Evolutionary conservation across 2,113 vertebrate genomes (phyloP), one percentile per base, ranked within the genome.

Genomic region (Cynocephalus volans): DNA sequence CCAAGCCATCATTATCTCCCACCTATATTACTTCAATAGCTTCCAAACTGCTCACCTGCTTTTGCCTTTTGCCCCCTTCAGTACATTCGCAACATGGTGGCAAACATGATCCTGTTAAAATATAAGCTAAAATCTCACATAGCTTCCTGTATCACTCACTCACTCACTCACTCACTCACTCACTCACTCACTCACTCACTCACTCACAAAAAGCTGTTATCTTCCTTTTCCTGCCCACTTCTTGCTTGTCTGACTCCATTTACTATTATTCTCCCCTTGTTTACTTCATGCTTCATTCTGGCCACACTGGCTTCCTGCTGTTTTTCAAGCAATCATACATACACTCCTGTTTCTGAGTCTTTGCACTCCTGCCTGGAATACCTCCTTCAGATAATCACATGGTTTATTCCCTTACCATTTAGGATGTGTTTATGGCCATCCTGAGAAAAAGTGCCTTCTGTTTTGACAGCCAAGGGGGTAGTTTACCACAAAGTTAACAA

Each of bases 401-500:
- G 26, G 10, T 33, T 28, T 45, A 11, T 73, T 73, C 76, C 33
- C 41, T 28, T 88, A 28, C 31, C 83, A 82, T 36, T 75, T 52
- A 80, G 60, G 23, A 28, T 50, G 45, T 79, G 5, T 90, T 88
- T 73, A 28, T 73, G 62, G 41, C 65, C 15, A 14, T 75, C 48
- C 17, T 92, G 75, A 90, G 73, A 88, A 95, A 95, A 93, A 76
- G 5, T 73, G 21, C 11, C 50, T 89, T 96, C 28, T 77, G 21
- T 89, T 82, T 79, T 91, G 83, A 87, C 60, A 83, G 54, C 9
- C 15, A 15, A 82, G 18, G 67, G 65, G 62, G 50, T 60, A 50
- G 50, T 64, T 90, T 9, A 79, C n/a, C 48, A 62, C 41, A 72
- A 69, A 91, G 26, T 89, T 92, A 80, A 56, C 45, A 95, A 86